Evolutionary conservation across 2,113 vertebrate genomes (phyloP).

Genomic region (Gallinago paraguaiae): DNA sequence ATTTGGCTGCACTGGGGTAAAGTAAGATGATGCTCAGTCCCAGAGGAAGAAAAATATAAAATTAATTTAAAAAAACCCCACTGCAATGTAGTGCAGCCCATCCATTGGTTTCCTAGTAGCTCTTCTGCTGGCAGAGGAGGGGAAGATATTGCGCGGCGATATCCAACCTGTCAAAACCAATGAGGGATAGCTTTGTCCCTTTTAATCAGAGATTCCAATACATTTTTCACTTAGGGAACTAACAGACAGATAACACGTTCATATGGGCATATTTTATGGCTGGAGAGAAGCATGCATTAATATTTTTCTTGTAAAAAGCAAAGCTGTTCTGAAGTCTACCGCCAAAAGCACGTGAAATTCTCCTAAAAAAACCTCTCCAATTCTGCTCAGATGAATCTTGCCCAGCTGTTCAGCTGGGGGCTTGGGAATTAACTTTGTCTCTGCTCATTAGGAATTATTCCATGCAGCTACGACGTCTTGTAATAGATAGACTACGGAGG

Average conservation of each 20-base stretch:
- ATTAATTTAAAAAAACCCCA: fast-evolving
- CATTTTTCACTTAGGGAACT: constrained; percentile 20
- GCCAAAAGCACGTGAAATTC: background rate
- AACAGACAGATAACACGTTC: background rate
- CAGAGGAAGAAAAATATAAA: background rate
- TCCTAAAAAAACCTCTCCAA: background rate
- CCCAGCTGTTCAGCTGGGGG: background rate
- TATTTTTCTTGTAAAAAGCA: background rate
- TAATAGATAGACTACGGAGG: background rate
- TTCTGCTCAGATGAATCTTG: background rate
- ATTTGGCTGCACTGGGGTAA: background rate
- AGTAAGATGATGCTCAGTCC: background rate
- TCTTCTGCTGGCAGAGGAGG: background rate
- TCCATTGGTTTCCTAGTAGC: background rate
- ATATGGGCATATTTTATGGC: background rate
- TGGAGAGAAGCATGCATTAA: background rate
- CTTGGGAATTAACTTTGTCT: background rate
- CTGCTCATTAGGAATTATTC: background rate
- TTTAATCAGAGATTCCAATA: constrained; percentile 4
- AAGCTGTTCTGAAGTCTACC: background rate
- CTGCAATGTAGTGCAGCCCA: background rate
- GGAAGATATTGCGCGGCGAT: background rate
- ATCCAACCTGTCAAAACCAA: background rate
- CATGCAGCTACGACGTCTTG: background rate
- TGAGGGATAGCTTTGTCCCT: background rate